A percentile compares a stretch with the other conserved stretches of the same genome.
Evolutionary conservation across 2,888 invertebrate genomes (phyloP).

Genomic region (Habroteleia sp.): DNA sequence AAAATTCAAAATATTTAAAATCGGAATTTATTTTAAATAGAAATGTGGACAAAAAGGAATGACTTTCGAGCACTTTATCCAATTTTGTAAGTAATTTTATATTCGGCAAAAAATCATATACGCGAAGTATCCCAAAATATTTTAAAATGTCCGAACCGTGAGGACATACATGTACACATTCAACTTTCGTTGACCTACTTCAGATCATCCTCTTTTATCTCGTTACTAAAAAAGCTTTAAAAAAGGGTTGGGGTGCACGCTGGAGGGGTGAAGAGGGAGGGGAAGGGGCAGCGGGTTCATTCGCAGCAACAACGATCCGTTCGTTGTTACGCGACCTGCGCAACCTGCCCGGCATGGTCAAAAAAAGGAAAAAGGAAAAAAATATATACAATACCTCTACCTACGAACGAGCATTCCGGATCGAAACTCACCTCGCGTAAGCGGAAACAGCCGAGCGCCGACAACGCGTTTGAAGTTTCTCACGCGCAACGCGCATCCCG

Average conservation of each 20-base stretch:
- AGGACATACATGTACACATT: too few relatives aligned
- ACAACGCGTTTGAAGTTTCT: slow-evolving; percentile 53
- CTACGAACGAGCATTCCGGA: slow-evolving; percentile 45
- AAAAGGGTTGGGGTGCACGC: background rate
- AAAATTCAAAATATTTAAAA: too few relatives aligned
- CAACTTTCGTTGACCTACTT: slow-evolving; percentile 1
- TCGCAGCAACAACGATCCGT: slow-evolving; percentile 19
- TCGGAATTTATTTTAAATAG: too few relatives aligned
- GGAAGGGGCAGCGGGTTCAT: slow-evolving; percentile 1
- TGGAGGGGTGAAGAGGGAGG: background rate
- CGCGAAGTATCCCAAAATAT: too few relatives aligned
- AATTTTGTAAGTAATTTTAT: too few relatives aligned
- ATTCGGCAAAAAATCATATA: too few relatives aligned
- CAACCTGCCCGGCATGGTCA: slow-evolving; percentile 42
- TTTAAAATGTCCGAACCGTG: too few relatives aligned
- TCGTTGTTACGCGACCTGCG: slow-evolving; percentile 52
- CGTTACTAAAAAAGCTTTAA: slow-evolving; percentile 10
- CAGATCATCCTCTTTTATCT: background rate
- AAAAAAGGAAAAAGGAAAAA: slow-evolving; percentile 28
- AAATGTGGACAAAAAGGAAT: too few relatives aligned
- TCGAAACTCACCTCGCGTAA: slow-evolving; percentile 58
- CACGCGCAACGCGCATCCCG: slow-evolving; percentile 46
- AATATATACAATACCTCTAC: slow-evolving; percentile 41
- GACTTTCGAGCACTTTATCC: too few relatives aligned
- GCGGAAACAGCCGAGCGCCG: slow-evolving; percentile 51